These are phyloP conservation scores for Brachyopa scutellaris DNA, from an alignment of 2,888 invertebrate species.

Conservation along the genomic window DNA sequence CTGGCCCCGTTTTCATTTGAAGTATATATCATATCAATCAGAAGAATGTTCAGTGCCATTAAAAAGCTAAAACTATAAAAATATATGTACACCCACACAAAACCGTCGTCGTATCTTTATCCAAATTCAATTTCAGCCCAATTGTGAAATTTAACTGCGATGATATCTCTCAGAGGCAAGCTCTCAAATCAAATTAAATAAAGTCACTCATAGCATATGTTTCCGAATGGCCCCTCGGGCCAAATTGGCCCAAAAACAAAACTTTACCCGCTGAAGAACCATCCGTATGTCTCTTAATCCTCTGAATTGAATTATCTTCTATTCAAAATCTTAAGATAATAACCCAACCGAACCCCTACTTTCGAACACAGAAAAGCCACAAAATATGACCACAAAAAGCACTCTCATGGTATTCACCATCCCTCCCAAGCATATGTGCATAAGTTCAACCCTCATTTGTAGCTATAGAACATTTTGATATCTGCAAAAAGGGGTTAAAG, in stretches of 20 bases:
- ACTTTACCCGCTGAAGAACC: neutral
- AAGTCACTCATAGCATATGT: slow-evolving; percentile 18
- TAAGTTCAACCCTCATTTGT: slow-evolving; percentile 64
- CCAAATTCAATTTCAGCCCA: slow-evolving; percentile 17
- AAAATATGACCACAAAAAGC: slow-evolving; percentile 68
- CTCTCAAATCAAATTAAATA: slow-evolving; percentile 59
- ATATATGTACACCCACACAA: too few relatives aligned
- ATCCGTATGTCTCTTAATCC: slow-evolving; percentile 19
- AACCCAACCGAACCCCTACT: slow-evolving; percentile 4
- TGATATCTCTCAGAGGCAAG: slow-evolving; percentile 31
- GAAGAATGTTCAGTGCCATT: too few relatives aligned
- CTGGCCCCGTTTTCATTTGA: too few relatives aligned
- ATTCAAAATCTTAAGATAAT: slow-evolving; percentile 64
- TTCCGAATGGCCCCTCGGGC: neutral
- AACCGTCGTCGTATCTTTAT: slow-evolving; percentile 20
- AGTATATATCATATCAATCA: too few relatives aligned
- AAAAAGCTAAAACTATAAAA: too few relatives aligned
- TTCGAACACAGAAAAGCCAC: slow-evolving; percentile 48
- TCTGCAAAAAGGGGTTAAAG: slow-evolving; percentile 50
- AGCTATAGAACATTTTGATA: slow-evolving; percentile 48
- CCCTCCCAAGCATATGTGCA: too few relatives aligned
- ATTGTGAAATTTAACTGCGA: slow-evolving; percentile 31
- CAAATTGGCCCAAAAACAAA: slow-evolving; percentile 1
- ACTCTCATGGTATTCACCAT: slow-evolving; percentile 45
- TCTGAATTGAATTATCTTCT: slow-evolving; percentile 54